Evolutionary conservation across 2,888 invertebrate species (phyloP).

Genomic region (Saturnia pavonia): DNA sequence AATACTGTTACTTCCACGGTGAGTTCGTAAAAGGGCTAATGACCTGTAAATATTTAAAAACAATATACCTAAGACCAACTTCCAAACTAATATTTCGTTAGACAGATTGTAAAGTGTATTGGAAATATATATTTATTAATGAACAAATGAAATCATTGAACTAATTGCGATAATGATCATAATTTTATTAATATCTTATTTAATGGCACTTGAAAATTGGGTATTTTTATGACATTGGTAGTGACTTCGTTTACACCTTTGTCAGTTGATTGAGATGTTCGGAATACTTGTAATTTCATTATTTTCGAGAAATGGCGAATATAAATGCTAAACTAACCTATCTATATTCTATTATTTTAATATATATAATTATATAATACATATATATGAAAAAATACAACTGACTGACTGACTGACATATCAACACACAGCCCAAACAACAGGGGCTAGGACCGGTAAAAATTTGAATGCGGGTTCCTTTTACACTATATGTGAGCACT

Average conservation of each 20-base stretch:
- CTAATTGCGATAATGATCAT: neutral
- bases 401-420: too few species aligned
- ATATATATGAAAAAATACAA: too few species aligned
- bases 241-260: neutral
- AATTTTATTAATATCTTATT: neutral
- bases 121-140: neutral
- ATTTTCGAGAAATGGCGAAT: neutral
- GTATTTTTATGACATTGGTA: neutral
- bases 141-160: neutral
- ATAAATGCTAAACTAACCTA: neutral
- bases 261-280: neutral
- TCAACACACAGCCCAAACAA: too few species aligned
- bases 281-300: neutral
- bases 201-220: neutral
- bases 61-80: neutral
- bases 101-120: neutral
- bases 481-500: too few species aligned
- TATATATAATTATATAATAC: too few species aligned
- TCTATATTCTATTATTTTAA: too few species aligned
- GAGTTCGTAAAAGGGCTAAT: conserved; percentile 9
- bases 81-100: neutral
- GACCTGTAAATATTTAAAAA: conserved; percentile 8
- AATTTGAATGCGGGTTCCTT: too few species aligned
- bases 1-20: conserved; percentile 7
- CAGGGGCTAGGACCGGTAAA: too few species aligned